Evolutionary conservation across 2,797 vertebrate genomes (phyloP).

Genomic region (Meriones psammophilus): DNA sequence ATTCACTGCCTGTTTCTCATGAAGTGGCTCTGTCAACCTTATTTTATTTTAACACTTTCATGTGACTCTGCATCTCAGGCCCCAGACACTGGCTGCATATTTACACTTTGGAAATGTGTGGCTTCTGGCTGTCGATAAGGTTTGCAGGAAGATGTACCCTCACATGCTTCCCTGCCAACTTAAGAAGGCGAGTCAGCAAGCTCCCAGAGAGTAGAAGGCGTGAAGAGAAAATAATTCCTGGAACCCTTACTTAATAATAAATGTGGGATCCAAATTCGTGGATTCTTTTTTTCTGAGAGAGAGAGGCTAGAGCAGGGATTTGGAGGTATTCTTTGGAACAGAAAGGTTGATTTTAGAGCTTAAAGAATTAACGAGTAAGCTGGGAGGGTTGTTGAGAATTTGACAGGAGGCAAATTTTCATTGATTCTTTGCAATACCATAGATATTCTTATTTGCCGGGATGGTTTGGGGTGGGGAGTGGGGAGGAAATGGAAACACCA

Average conservation of each 20-base stretch:
- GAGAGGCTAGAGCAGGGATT: conserved; percentile 63
- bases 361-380: conserved; percentile 74
- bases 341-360: conserved; percentile 73
- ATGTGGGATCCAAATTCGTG: conserved; percentile 66
- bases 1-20: conserved; percentile 83
- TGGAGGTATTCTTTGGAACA: conserved; percentile 72
- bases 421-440: neutral
- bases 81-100: conserved; percentile 7
- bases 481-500: neutral
- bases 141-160: conserved; percentile 59
- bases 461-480: neutral
- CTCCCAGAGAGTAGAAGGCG: neutral
- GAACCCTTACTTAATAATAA: conserved; percentile 63
- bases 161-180: conserved; percentile 11
- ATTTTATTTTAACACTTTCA: conserved; percentile 83
- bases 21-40: conserved; percentile 82
- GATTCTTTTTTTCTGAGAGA: conserved; percentile 54
- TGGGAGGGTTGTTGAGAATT: conserved; percentile 54
- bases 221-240: conserved; percentile 70
- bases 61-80: conserved; percentile 17
- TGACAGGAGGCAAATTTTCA: conserved; percentile 36
- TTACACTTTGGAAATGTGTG: conserved; percentile 62
- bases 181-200: conserved; percentile 58
- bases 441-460: conserved; percentile 36
- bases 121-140: conserved; percentile 61